Percentiles rank a stretch among this genome's conserved stretches.
Conservation (phyloP, 2,113 vertebrate genomes). For the Eclectus roratus region DNA sequence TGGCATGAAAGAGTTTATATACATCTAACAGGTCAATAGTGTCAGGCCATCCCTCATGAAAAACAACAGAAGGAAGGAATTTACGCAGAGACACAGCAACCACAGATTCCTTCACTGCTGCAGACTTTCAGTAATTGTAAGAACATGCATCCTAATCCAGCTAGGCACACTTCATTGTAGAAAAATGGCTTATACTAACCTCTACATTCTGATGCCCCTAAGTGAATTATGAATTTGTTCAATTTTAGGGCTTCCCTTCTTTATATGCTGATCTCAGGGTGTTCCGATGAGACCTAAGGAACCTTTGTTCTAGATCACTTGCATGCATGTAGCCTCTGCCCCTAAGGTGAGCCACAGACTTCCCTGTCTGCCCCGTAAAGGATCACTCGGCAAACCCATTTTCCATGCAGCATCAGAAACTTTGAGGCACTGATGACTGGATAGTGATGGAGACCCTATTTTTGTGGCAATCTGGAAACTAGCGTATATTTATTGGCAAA, state of each 20-base stretch:
- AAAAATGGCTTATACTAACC: neutral
- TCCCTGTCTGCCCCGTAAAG: neutral
- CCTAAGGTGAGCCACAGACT: rapidly evolving
- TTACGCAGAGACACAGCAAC: neutral
- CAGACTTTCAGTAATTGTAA: neutral
- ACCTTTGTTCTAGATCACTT: neutral
- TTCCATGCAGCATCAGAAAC: neutral
- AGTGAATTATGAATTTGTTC: neutral
- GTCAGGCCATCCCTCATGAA: neutral
- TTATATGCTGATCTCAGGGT: neutral
- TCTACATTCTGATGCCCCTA: neutral
- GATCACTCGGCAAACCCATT: neutral
- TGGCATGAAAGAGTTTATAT: neutral
- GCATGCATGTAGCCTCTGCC: neutral
- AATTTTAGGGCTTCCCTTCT: neutral
- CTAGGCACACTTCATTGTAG: neutral
- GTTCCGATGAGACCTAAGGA: neutral
- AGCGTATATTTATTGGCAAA: neutral
- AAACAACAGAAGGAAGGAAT: neutral
- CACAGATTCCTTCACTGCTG: neutral
- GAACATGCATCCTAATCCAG: neutral
- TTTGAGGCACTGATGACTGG: neutral
- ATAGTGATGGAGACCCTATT: neutral
- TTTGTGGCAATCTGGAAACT: neutral
- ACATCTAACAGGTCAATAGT: neutral